phyloP scores from a whole-genome alignment of 2,113 vertebrate species.

The Perognathus longimembris region DNA sequence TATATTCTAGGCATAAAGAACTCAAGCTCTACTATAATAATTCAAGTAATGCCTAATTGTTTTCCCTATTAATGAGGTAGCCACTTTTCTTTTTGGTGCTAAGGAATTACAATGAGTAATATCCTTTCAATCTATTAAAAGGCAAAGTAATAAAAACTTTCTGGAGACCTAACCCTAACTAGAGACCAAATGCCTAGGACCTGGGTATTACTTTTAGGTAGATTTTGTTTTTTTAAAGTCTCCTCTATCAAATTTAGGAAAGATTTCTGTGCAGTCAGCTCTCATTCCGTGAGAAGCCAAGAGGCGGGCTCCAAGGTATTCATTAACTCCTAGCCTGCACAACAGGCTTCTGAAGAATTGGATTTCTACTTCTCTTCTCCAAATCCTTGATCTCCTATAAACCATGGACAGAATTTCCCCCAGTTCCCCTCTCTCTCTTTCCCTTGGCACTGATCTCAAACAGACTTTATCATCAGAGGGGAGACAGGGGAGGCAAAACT shows the following conservation, averaged over 20 bases:
- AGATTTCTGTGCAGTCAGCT: neutral
- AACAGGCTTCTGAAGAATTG: neutral
- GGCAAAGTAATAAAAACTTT: neutral
- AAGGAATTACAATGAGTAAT: neutral
- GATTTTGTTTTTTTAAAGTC: neutral
- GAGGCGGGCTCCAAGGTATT: neutral
- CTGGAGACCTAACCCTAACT: neutral
- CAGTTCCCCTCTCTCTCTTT: neutral
- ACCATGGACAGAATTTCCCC: neutral
- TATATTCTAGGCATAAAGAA: conserved; percentile 44
- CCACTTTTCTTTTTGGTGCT: neutral
- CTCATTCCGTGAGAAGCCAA: neutral
- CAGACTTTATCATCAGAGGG: conserved; percentile 26
- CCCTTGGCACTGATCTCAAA: neutral
- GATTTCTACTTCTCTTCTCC: neutral
- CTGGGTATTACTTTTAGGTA: neutral
- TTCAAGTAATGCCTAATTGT: conserved; percentile 44
- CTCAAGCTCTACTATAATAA: neutral
- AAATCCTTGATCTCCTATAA: neutral
- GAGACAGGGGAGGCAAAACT: neutral
- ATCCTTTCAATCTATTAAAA: neutral
- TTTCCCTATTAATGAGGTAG: conserved; percentile 34
- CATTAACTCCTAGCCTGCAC: neutral
- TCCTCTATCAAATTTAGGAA: conserved; percentile 25
- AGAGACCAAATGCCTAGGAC: neutral